Evolutionary conservation across 1,140 invertebrate species (phyloP).

Genomic region (Drosophila jambulina): DNA sequence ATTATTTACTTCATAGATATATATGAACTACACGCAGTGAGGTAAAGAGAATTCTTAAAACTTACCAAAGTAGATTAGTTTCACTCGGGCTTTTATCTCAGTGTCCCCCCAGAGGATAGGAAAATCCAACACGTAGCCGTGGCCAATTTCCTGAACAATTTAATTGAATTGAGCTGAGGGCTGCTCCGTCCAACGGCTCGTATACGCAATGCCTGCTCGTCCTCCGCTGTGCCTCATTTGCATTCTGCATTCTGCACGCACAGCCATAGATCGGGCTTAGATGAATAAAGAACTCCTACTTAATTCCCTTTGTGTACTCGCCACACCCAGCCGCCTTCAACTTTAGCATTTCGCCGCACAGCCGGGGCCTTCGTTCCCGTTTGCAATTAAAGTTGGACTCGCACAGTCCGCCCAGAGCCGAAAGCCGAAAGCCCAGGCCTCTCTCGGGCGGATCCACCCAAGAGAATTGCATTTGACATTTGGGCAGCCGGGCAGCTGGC

Average conservation of each 20-base stretch:
- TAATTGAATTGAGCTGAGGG: constrained; percentile 74
- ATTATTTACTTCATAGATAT: neutral
- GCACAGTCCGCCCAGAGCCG: constrained; percentile 13
- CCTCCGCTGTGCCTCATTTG: constrained; percentile 34
- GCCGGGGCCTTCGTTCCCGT: constrained; percentile 39
- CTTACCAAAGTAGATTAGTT: too few relatives aligned
- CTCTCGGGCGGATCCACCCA: constrained; percentile 60
- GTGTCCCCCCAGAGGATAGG: constrained; percentile 6
- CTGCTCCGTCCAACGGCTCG: constrained; percentile 26
- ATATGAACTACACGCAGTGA: neutral
- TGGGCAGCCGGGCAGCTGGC: constrained; percentile 40
- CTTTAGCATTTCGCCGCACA: constrained; percentile 73
- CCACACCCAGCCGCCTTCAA: constrained; percentile 61
- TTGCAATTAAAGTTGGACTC: constrained; percentile 71
- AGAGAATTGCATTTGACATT: constrained; percentile 81
- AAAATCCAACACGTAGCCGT: constrained; percentile 62
- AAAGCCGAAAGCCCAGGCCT: constrained; percentile 24
- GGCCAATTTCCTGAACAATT: constrained; percentile 74
- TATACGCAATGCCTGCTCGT: constrained; percentile 60
- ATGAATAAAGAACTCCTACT: constrained; percentile 42
- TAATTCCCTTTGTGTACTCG: constrained; percentile 35
- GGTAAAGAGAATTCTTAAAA: neutral
- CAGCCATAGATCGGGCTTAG: constrained; percentile 48
- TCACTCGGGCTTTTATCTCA: neutral
- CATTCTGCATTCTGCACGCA: constrained; percentile 47